These are phyloP conservation scores for Melopsittacus undulatus DNA, from an alignment of 2,797 vertebrate species.

Conservation along the genomic window DNA sequence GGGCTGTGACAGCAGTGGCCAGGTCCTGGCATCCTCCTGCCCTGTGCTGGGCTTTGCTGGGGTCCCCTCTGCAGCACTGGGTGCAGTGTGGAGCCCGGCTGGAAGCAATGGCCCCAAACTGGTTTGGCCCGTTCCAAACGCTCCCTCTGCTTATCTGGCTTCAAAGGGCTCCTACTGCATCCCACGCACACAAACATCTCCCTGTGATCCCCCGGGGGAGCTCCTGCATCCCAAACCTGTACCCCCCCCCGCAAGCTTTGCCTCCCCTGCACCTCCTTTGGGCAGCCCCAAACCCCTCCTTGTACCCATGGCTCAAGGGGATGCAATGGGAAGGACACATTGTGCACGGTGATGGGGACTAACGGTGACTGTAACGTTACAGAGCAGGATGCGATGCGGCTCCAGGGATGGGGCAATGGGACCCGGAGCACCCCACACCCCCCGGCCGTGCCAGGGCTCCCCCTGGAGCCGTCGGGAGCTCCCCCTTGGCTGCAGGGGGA, in stretches of 20 bases:
- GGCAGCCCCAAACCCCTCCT: not conserved
- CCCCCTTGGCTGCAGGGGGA: constrained; percentile 43
- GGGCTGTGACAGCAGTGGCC: not conserved
- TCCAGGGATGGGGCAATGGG: accelerated
- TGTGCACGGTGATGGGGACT: not conserved
- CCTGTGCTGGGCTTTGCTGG: accelerated
- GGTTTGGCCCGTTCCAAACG: constrained; percentile 42
- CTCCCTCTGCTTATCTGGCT: constrained; percentile 52
- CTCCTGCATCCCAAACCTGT: not conserved
- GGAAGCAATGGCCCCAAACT: constrained; percentile 8
- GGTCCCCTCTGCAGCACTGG: not conserved
- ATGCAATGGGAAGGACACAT: accelerated
- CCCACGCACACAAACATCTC: constrained; percentile 40
- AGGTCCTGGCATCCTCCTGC: not conserved
- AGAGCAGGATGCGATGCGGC: accelerated
- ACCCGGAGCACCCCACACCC: accelerated
- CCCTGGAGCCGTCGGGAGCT: not conserved
- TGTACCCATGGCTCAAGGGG: accelerated
- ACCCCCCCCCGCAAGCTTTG: not conserved
- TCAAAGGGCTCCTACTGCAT: constrained; percentile 47
- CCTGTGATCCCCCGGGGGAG: not conserved
- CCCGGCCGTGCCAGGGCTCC: accelerated
- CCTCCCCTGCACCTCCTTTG: not conserved
- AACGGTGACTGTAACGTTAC: accelerated
- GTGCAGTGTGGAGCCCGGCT: not conserved